These are phyloP conservation scores for Thalassarche chlororhynchos DNA, from an alignment of 2,113 vertebrate genomes.

Conservation along the genomic window DNA sequence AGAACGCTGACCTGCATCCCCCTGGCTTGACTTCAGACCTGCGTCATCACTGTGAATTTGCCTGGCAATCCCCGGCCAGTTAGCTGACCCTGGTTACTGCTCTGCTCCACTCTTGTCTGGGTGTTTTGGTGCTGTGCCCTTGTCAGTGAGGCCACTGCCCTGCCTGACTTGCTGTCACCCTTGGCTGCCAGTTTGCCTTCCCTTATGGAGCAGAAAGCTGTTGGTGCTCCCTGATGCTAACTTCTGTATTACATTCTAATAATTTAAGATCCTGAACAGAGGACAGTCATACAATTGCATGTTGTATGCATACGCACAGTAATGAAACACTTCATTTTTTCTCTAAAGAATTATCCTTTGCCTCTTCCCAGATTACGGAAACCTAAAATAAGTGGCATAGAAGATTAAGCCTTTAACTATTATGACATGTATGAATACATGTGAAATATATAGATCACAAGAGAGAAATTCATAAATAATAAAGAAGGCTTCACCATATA, in stretches of 20 bases:
- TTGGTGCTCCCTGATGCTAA: neutral
- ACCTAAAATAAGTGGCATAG: neutral
- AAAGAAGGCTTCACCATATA: neutral
- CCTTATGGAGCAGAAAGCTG: neutral
- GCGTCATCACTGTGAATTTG: neutral
- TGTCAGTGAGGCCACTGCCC: neutral
- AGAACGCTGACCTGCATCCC: neutral
- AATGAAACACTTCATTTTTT: neutral
- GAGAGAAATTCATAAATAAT: neutral
- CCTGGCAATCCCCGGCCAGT: neutral
- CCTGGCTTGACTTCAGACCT: neutral
- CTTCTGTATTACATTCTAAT: neutral
- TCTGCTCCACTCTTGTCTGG: neutral
- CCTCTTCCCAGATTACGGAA: neutral
- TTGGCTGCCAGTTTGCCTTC: neutral
- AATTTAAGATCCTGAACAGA: neutral
- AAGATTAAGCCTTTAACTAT: neutral
- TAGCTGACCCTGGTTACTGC: neutral
- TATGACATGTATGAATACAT: neutral
- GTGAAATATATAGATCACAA: neutral
- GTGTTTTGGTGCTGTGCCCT: neutral
- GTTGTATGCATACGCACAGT: neutral
- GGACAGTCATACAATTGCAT: neutral
- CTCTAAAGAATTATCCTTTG: neutral
- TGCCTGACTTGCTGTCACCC: neutral